phyloP scores from a whole-genome alignment of 2,888 invertebrate species.

The Resseliella maxima region DNA sequence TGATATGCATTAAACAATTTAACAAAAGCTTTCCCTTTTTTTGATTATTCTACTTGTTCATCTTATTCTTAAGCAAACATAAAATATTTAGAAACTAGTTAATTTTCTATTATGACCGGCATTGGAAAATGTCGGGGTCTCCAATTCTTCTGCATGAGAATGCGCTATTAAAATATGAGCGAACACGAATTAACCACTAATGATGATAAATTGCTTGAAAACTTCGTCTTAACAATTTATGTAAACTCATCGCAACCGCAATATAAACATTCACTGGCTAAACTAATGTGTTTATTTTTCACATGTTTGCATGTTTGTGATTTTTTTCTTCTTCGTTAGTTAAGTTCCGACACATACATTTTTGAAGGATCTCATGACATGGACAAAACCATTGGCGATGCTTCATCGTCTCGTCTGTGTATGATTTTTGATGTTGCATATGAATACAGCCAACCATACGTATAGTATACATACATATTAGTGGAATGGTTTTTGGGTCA shows the following conservation, averaged over 20 bases:
- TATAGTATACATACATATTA: too few relatives aligned
- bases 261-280: neutral
- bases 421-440: neutral
- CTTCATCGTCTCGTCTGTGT: neutral
- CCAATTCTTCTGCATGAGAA: neutral
- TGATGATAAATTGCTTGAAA: slow-evolving; percentile 48
- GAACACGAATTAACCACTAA: slow-evolving; percentile 27
- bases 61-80: neutral
- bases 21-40: neutral
- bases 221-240: slow-evolving; percentile 40
- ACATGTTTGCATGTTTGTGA: slow-evolving; percentile 23
- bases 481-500: slow-evolving; percentile 12
- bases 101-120: slow-evolving; percentile 52
- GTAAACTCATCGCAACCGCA: slow-evolving; percentile 20
- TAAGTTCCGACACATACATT: neutral
- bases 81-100: slow-evolving; percentile 25
- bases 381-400: neutral
- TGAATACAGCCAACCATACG: neutral
- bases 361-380: slow-evolving; percentile 5
- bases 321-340: slow-evolving; percentile 1
- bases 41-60: too few relatives aligned
- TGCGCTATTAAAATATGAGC: slow-evolving; percentile 6
- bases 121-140: neutral
- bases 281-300: slow-evolving; percentile 31
- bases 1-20: slow-evolving; percentile 41